These are phyloP conservation scores for Ailuropoda melanoleuca DNA, from an alignment of 2,113 vertebrate genomes.

Conservation along the genomic window DNA sequence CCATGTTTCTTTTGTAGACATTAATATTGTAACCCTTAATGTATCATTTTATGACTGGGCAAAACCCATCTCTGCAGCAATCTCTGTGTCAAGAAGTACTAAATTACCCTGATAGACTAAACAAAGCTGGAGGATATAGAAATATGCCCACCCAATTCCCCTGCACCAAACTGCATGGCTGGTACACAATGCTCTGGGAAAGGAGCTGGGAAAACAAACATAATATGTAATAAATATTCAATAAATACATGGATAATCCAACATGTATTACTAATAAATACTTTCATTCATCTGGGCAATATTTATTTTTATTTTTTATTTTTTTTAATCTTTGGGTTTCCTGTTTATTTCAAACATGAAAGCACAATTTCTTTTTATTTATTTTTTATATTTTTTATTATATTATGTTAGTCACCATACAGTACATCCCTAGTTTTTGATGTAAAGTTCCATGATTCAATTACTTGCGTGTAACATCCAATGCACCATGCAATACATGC, in stretches of 20 bases:
- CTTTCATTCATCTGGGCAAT: background rate
- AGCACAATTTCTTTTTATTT: no score
- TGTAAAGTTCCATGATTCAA: no score
- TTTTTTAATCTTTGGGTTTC: no score
- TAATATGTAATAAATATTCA: background rate
- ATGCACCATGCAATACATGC: no score
- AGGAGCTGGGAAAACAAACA: background rate
- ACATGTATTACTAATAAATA: background rate
- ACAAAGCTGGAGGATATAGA: background rate
- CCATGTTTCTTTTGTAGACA: background rate
- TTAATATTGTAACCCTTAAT: background rate
- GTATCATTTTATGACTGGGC: background rate
- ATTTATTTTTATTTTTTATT: background rate
- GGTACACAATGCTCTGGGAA: background rate
- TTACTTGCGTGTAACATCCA: no score
- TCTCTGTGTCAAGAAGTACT: background rate
- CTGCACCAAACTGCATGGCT: background rate
- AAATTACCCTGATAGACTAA: background rate
- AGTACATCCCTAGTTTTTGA: no score
- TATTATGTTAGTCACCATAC: no score
- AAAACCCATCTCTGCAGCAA: background rate
- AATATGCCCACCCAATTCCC: background rate
- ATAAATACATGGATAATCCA: background rate
- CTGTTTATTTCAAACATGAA: no score
- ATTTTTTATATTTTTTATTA: no score